Conservation (phyloP, 2,113 vertebrate genomes). For the Rhinolophus sinicus region DNA sequence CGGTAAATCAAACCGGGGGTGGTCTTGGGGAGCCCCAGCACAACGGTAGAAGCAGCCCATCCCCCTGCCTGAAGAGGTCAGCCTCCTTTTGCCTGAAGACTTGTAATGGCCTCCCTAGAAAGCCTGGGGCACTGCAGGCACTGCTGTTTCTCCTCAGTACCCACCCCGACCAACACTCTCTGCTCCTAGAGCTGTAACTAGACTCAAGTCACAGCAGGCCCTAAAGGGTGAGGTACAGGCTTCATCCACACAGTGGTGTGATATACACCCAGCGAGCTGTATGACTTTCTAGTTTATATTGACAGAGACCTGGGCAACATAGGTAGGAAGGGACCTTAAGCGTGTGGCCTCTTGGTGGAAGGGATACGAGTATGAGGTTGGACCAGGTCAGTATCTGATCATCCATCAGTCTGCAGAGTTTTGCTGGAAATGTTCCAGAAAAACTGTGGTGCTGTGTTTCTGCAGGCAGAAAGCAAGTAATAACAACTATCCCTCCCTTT, state of each 20-base stretch:
- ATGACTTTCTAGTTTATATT: no score
- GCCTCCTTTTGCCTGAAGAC: not conserved
- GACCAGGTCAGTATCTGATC: not conserved
- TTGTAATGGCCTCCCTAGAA: not conserved
- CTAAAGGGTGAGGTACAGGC: not conserved
- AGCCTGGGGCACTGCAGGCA: fast-evolving
- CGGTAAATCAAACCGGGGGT: not conserved
- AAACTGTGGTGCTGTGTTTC: not conserved
- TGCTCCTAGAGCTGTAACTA: not conserved
- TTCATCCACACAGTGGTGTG: not conserved
- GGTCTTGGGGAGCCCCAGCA: not conserved
- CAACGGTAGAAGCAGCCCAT: not conserved
- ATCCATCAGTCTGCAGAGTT: not conserved
- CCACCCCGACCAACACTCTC: not conserved
- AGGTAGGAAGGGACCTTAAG: not conserved
- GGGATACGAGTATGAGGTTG: fast-evolving
- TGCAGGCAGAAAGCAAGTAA: not conserved
- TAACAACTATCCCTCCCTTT: not conserved
- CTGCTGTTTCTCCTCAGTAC: not conserved
- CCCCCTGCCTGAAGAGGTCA: not conserved
- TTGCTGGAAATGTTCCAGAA: not conserved
- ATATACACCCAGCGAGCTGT: no score
- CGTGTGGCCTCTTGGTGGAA: no score
- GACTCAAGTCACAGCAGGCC: not conserved
- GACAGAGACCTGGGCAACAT: not conserved